Conservation (phyloP, 2,888 invertebrate species). For the Aethes cnicana region DNA sequence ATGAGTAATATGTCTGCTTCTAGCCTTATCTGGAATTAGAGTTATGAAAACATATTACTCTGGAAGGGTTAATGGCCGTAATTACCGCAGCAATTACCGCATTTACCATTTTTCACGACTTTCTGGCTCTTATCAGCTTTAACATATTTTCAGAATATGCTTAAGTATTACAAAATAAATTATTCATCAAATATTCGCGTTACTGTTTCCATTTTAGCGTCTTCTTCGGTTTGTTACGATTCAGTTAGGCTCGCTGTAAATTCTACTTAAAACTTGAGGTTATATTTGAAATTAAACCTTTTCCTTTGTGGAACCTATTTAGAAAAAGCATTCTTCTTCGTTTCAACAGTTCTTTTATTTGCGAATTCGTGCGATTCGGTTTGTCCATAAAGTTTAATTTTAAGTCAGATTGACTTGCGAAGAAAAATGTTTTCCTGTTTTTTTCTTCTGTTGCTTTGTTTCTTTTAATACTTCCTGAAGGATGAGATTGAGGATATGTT, state of each 20-base stretch:
- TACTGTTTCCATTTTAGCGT: not conserved
- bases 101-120: conserved; percentile 6
- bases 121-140: not conserved
- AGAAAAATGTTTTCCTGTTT: too few relatives aligned
- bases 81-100: conserved; percentile 21
- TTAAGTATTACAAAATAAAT: not conserved
- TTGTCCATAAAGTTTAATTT: too few relatives aligned
- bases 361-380: too few relatives aligned
- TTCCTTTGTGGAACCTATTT: not conserved
- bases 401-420: too few relatives aligned
- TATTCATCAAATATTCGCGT: not conserved
- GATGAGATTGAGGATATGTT: too few relatives aligned
- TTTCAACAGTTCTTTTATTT: not conserved
- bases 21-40: conserved; percentile 5
- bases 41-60: conserved; percentile 13
- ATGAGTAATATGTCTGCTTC: not conserved
- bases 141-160: not conserved
- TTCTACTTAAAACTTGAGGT: conserved; percentile 19
- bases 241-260: conserved; percentile 5
- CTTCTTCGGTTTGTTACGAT: not conserved
- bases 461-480: too few relatives aligned
- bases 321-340: not conserved
- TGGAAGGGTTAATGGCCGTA: conserved; percentile 17
- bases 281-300: not conserved
- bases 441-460: too few relatives aligned